Conservation (phyloP, 2,113 vertebrate species). For the Pteropus alecto region DNA sequence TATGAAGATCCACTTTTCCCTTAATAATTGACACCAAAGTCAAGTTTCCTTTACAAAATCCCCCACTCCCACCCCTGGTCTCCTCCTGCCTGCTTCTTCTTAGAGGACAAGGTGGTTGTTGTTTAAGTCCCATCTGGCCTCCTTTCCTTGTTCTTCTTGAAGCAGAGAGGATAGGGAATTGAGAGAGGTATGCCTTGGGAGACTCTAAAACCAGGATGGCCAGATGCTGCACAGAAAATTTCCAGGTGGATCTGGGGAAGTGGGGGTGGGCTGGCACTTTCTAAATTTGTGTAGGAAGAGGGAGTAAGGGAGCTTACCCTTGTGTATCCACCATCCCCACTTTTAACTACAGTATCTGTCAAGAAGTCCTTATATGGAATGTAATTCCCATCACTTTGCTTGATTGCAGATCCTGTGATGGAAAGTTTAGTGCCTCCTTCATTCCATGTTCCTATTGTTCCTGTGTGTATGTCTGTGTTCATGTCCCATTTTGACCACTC, state of each 20-base stretch:
- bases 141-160: background rate
- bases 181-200: background rate
- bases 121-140: background rate
- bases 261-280: background rate
- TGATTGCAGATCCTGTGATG: background rate
- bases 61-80: fast-evolving
- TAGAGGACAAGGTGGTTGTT: background rate
- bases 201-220: background rate
- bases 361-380: background rate
- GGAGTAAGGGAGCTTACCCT: background rate
- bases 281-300: background rate
- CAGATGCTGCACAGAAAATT: fast-evolving
- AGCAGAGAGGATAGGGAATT: background rate
- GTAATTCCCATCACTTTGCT: background rate
- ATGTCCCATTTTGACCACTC: background rate
- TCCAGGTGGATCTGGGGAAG: background rate
- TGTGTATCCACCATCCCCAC: background rate
- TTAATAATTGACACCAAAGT: background rate
- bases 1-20: background rate
- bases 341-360: background rate
- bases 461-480: background rate
- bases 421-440: background rate
- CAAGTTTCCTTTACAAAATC: background rate
- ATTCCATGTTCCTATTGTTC: background rate
- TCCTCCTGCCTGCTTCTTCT: background rate